These are phyloP conservation scores for Neoascia interrupta DNA, from an alignment of 2,888 invertebrate species.

Conservation along the genomic window DNA sequence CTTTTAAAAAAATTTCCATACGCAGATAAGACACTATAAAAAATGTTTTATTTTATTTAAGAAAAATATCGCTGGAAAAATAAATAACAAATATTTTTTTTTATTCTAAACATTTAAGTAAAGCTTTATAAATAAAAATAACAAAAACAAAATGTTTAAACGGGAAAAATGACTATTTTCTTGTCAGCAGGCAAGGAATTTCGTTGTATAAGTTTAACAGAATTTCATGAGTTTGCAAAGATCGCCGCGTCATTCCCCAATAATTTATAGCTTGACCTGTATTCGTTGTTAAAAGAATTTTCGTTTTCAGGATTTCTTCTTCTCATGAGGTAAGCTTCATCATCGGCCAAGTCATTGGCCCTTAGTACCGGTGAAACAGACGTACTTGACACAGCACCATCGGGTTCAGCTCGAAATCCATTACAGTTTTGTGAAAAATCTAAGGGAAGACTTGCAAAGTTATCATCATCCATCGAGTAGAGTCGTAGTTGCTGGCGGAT, in stretches of 20 bases:
- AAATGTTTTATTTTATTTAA: background rate
- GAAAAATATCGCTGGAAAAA: background rate
- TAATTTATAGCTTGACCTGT: no score
- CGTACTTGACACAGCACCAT: conserved; percentile 84
- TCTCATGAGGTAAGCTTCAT: background rate
- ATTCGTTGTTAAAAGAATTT: background rate
- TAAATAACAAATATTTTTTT: background rate
- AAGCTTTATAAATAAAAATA: background rate
- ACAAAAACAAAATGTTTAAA: background rate
- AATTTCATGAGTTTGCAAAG: conserved; percentile 7
- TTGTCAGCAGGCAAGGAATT: background rate
- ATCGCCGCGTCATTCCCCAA: no score
- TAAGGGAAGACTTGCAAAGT: conserved; percentile 82
- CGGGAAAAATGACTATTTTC: conserved; percentile 22
- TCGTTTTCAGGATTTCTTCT: background rate
- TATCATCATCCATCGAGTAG: conserved; percentile 81
- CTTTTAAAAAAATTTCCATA: no score
- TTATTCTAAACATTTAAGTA: background rate
- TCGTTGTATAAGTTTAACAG: background rate
- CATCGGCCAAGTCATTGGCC: background rate
- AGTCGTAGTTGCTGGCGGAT: conserved; percentile 88
- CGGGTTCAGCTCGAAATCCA: conserved; percentile 84
- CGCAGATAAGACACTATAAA: background rate
- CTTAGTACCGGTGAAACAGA: conserved; percentile 12
- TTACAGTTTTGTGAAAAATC: conserved; percentile 54